Percentiles rank a stretch among this genome's conserved stretches.
These are phyloP conservation scores for Ptilonorhynchus violaceus DNA, from an alignment of 2,113 vertebrate genomes.

Conservation along the genomic window DNA sequence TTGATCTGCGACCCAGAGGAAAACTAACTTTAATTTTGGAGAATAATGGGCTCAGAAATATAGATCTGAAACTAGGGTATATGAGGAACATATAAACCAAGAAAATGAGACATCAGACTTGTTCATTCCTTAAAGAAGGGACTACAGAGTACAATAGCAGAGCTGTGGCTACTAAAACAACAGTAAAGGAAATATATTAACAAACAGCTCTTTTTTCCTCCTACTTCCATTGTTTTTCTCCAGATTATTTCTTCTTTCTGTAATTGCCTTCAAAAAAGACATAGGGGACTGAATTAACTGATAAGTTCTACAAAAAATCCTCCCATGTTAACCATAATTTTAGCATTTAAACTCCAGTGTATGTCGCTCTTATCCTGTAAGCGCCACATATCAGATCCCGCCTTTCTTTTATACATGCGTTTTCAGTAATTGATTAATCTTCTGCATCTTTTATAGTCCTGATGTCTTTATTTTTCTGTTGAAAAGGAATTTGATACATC, in stretches of 20 bases:
- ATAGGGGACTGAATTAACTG: accelerated
- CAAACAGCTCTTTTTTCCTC: neutral
- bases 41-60: neutral
- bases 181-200: neutral
- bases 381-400: neutral
- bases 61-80: neutral
- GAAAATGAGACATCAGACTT: neutral
- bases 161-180: neutral
- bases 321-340: neutral
- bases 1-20: neutral
- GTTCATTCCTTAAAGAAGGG: neutral
- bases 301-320: neutral
- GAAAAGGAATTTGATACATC: neutral
- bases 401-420: neutral
- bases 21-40: neutral
- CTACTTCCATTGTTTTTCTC: neutral
- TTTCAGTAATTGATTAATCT: neutral
- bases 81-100: neutral
- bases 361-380: neutral
- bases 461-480: neutral
- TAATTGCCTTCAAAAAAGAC: neutral
- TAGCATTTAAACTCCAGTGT: neutral
- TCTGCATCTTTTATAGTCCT: neutral
- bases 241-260: neutral
- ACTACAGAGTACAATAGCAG: neutral